These are phyloP conservation scores for Semnopithecus entellus DNA, from an alignment of 2,113 vertebrate genomes.

Conservation along the genomic window DNA sequence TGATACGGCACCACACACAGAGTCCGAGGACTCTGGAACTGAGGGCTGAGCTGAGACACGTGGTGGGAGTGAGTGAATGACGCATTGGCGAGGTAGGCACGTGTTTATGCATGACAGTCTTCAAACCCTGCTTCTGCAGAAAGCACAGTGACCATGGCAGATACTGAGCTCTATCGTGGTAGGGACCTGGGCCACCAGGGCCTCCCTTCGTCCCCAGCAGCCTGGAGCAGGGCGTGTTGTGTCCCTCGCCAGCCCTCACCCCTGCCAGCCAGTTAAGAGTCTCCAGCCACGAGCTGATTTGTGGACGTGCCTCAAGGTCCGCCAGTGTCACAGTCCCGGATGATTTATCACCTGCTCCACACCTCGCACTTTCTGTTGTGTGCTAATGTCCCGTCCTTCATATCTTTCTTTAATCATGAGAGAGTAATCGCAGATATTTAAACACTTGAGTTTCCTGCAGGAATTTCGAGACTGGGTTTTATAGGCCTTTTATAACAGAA, in stretches of 20 bases:
- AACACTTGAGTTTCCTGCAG: constrained; percentile 83
- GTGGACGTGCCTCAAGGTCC: not conserved
- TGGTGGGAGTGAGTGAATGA: not conserved
- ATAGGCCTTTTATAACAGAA: constrained; percentile 85
- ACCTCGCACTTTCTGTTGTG: constrained; percentile 33
- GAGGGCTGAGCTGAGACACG: not conserved
- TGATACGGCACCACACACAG: no score
- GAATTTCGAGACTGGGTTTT: constrained; percentile 85
- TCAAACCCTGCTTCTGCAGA: not conserved
- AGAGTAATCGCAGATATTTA: constrained; percentile 84
- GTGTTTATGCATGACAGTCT: fast-evolving
- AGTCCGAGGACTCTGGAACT: fast-evolving
- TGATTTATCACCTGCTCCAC: not conserved
- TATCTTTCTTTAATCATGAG: constrained; percentile 81
- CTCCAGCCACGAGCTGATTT: not conserved
- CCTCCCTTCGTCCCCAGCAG: fast-evolving
- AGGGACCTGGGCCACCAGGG: fast-evolving
- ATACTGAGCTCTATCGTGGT: fast-evolving
- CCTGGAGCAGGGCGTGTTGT: fast-evolving
- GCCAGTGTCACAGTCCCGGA: fast-evolving
- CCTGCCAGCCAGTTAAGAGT: not conserved
- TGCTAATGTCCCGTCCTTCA: constrained; percentile 68
- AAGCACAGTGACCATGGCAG: not conserved
- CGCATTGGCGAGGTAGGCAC: fast-evolving
- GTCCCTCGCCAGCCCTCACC: not conserved